Conservation (phyloP, 1,140 invertebrate species). For the Asobara japonica region DNA sequence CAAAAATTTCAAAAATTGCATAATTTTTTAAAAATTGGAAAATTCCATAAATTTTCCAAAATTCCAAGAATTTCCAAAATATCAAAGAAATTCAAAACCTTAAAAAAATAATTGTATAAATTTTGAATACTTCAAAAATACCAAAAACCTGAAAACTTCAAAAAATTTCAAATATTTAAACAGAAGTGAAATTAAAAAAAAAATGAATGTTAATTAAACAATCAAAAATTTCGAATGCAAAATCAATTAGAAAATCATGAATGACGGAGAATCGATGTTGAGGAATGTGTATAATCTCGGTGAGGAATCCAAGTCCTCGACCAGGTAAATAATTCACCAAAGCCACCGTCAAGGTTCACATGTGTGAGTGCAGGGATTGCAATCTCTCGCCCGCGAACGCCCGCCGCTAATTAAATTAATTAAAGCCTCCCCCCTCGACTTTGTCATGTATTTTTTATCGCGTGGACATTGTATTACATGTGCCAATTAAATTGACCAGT, state of each 20-base stretch:
- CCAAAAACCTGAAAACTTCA: too few relatives aligned
- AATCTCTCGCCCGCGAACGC: constrained; percentile 25
- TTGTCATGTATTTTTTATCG: constrained; percentile 3
- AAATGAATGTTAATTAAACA: too few relatives aligned
- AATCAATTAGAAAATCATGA: background rate
- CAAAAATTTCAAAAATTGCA: too few relatives aligned
- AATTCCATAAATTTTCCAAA: too few relatives aligned
- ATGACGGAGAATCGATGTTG: background rate
- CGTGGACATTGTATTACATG: background rate
- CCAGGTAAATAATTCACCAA: constrained; percentile 23
- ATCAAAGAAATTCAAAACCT: too few relatives aligned
- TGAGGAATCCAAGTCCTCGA: constrained; percentile 7
- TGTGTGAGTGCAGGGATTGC: constrained; percentile 25
- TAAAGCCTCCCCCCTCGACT: constrained; percentile 16
- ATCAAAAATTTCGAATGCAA: too few relatives aligned
- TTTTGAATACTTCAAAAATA: too few relatives aligned
- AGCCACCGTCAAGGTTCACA: background rate
- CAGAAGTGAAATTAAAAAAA: too few relatives aligned
- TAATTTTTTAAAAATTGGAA: too few relatives aligned
- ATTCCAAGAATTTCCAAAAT: too few relatives aligned
- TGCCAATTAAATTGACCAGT: constrained; percentile 33
- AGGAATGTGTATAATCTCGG: constrained; percentile 13
- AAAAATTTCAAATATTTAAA: too few relatives aligned
- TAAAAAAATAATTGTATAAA: too few relatives aligned
- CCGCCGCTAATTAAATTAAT: constrained; percentile 44